Evolutionary conservation across 2,888 invertebrate genomes (phyloP), one percentile per base, ranked within the genome.

Genomic region (Macrophya alboannulata): DNA sequence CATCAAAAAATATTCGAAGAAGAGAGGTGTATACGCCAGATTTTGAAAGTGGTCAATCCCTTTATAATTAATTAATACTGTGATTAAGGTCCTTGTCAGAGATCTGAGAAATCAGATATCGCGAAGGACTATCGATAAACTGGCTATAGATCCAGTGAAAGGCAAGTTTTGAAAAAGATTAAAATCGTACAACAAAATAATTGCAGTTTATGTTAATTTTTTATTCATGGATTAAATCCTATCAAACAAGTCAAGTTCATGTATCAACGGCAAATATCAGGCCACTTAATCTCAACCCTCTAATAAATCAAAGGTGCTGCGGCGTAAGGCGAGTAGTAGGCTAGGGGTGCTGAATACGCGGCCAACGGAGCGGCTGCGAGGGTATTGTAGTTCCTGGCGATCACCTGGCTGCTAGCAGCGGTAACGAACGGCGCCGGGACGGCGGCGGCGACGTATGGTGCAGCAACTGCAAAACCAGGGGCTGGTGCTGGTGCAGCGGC

Each of bases 361-460:
- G 94, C 93, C 84, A 95, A 94, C 0, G 95, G 94, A 10, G 95
- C 93, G 37, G 94, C 95, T 10, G 95, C 95, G 12, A 96, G 92
- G 0, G 95, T 95, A 89, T 96, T 96, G 93, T 95, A 95, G 91
- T 96, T 95, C 88, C 96, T 94, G 37, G 96, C 94, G 89, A 96
- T 92, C 86, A 96, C 95, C 92, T 96, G 96, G 17, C 95, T 95
- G 93, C 96, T 96, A 89, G 95, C 95, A 0, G 96, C 95, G 0
- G 96, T 96, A n/a, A 96, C 95, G 88, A 95, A 94, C 9, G 95
- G 95, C 0, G 90, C 89, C 15, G 91, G 90, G 12, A 77, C 79
- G 10, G 91, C 90, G 10, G 91, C 90, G 1, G 89, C 89, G 3
- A 90, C 55, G 15, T 90, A 43, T 4, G 92, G 91, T 0, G 92